Conservation (phyloP, 2,888 invertebrate species). For the Lithophane semibrunnea region DNA sequence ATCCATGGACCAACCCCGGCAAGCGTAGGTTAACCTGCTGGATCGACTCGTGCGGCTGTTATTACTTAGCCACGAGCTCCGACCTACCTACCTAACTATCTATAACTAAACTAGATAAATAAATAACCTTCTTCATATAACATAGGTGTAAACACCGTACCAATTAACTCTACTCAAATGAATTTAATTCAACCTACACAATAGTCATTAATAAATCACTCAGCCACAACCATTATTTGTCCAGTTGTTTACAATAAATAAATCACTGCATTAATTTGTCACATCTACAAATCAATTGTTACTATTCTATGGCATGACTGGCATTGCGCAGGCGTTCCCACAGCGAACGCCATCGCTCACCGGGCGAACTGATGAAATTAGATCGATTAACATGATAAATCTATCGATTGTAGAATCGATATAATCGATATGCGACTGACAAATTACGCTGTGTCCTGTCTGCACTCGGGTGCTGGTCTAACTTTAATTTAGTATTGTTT, state of each 20-base stretch:
- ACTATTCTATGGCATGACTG: constrained; percentile 84
- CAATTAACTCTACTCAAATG: constrained; percentile 7
- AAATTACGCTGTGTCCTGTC: constrained; percentile 87
- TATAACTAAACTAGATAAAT: not conserved
- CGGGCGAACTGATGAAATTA: constrained; percentile 88
- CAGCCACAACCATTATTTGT: constrained; percentile 5
- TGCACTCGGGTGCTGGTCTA: constrained; percentile 70
- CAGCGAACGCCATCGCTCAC: constrained; percentile 87
- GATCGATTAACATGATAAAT: constrained; percentile 90
- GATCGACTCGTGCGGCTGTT: no score
- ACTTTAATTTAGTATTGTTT: constrained; percentile 66
- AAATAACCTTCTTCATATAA: constrained; percentile 2
- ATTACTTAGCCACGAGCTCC: no score
- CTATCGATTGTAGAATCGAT: constrained; percentile 84
- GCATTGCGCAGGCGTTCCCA: constrained; percentile 88
- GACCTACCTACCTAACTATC: not conserved
- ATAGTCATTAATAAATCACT: constrained; percentile 46
- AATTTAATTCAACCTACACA: constrained; percentile 8
- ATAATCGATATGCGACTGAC: constrained; percentile 85
- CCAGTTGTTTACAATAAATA: constrained; percentile 15
- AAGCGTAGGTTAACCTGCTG: no score
- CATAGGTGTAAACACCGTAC: not conserved
- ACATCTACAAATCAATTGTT: constrained; percentile 41
- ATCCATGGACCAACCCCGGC: no score
- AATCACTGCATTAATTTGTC: constrained; percentile 59